A percentile compares a stretch with the other conserved stretches of the same genome.
phyloP scores from a whole-genome alignment of 2,888 invertebrate genomes.

The Hylaea fasciaria region DNA sequence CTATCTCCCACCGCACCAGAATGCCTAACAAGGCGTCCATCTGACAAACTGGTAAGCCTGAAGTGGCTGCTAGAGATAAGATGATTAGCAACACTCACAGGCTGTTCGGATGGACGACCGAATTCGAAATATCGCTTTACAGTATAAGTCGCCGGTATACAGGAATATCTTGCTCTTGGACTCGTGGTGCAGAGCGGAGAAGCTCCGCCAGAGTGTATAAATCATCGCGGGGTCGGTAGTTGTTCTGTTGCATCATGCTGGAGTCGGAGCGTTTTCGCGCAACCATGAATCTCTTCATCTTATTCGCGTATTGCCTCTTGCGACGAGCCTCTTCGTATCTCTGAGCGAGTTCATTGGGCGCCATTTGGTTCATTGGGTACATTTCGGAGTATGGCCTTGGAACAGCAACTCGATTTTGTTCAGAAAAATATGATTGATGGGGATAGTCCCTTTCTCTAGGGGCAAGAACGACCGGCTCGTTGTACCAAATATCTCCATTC shows the following conservation, averaged over 20 bases:
- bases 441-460: conserved; percentile 74
- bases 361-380: conserved; percentile 62
- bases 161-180: conserved; percentile 84
- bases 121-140: conserved; percentile 63
- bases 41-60: conserved; percentile 46
- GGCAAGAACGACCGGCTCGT: conserved; percentile 83
- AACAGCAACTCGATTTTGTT: conserved; percentile 76
- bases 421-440: conserved; percentile 77
- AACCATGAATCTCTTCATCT: conserved; percentile 86
- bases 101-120: conserved; percentile 55
- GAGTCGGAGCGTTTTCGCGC: conserved; percentile 82
- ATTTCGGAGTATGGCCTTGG: conserved; percentile 74
- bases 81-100: conserved; percentile 40
- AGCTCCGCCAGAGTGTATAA: conserved; percentile 86
- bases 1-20: conserved; percentile 64
- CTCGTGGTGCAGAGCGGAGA: conserved; percentile 80
- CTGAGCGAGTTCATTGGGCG: conserved; percentile 74
- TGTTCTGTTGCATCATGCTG: conserved; percentile 72
- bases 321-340: conserved; percentile 79
- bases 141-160: conserved; percentile 86
- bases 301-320: conserved; percentile 79
- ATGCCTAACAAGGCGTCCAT: conserved; percentile 55
- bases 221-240: conserved; percentile 82
- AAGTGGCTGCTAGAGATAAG: conserved; percentile 36
- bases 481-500: conserved; percentile 85